phyloP scores from a whole-genome alignment of 2,888 invertebrate genomes.

The Diarsia brunnea region DNA sequence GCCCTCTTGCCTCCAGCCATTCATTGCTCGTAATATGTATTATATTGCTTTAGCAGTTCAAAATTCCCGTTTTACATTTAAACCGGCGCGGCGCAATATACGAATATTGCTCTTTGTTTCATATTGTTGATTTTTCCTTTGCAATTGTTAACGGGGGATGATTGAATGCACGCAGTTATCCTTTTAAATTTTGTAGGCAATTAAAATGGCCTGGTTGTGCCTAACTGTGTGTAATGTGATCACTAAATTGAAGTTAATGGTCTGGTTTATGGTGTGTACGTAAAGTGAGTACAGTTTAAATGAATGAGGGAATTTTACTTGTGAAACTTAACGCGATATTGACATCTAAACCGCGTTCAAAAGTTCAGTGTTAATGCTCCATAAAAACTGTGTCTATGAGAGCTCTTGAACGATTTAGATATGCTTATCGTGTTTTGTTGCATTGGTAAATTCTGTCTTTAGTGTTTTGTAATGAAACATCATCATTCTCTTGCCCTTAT shows the following conservation, averaged over 20 bases:
- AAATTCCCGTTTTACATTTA: slow-evolving; percentile 45
- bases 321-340: neutral
- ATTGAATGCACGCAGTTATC: slow-evolving; percentile 53
- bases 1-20: slow-evolving; percentile 25
- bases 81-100: slow-evolving; percentile 35
- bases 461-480: neutral
- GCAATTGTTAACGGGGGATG: slow-evolving; percentile 53
- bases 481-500: no score
- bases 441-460: neutral
- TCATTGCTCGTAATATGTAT: slow-evolving; percentile 37
- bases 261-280: slow-evolving; percentile 6
- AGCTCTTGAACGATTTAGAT: neutral
- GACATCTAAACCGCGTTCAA: neutral
- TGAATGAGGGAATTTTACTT: neutral
- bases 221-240: slow-evolving; percentile 45
- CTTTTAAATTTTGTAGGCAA: slow-evolving; percentile 44
- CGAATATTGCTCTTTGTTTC: slow-evolving; percentile 51
- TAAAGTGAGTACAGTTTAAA: slow-evolving; percentile 5
- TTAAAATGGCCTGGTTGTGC: slow-evolving; percentile 45
- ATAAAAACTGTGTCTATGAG: neutral
- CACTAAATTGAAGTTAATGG: slow-evolving; percentile 42
- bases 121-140: slow-evolving; percentile 48
- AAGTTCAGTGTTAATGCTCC: neutral
- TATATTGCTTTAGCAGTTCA: slow-evolving; percentile 49
- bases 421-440: neutral